phyloP scores from a whole-genome alignment of 37 sponge, comb jelly and placozoan genomes.

The Ephydatia muelleri region DNA sequence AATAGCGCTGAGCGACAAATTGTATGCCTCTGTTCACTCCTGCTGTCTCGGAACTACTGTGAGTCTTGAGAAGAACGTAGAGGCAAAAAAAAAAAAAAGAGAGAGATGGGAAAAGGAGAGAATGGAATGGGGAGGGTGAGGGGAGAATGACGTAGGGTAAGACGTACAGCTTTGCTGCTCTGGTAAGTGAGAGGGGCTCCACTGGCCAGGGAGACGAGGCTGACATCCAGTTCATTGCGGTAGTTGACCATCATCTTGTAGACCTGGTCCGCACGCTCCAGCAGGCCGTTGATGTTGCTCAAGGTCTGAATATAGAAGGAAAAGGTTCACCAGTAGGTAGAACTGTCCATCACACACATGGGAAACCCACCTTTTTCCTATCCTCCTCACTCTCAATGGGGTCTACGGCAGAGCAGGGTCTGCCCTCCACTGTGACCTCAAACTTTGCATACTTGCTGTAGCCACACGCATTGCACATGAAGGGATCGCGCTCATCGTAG shows the following conservation, averaged over 20 bases:
- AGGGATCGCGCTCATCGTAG: constrained; percentile 96
- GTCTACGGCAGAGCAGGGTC: constrained; percentile 83
- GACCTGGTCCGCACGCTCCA: constrained; percentile 80
- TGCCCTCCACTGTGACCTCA: constrained; percentile 63
- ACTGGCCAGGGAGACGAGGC: constrained; percentile 56
- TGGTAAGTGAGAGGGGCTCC: constrained; percentile 4
- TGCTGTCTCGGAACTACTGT: constrained; percentile 1
- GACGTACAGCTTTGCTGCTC: background rate
- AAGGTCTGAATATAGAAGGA: constrained; percentile 43
- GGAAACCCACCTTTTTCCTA: constrained; percentile 84
- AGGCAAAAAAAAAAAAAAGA: no score
- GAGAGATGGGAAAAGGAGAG: no score
- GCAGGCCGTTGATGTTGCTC: constrained; percentile 69
- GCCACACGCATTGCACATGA: constrained; percentile 94
- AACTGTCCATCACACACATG: background rate
- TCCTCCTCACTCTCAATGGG: constrained; percentile 93
- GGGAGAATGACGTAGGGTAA: background rate
- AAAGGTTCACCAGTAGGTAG: background rate
- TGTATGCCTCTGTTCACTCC: constrained; percentile 79
- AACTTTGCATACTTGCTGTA: constrained; percentile 94
- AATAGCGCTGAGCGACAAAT: constrained; percentile 79
- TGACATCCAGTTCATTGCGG: constrained; percentile 74
- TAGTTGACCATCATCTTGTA: constrained; percentile 78
- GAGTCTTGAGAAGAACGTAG: background rate
- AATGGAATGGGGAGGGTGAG: no score